phyloP scores from a whole-genome alignment of 2,888 invertebrate species.

The Synanthedon tipuliformis region DNA sequence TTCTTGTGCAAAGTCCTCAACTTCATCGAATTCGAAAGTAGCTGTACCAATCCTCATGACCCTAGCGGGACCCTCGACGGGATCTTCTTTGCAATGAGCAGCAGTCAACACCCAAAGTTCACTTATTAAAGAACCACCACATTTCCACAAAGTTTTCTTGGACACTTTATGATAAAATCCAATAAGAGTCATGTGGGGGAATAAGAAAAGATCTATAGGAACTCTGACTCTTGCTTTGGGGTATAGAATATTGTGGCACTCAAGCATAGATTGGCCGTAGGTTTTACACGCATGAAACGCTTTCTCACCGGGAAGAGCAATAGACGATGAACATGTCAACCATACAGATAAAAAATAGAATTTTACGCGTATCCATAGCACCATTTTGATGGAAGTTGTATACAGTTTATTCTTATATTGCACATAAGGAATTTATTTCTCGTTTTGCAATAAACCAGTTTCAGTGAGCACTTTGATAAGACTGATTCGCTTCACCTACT shows the following conservation, averaged over 20 bases:
- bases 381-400: not conserved
- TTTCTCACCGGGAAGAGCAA: conserved; percentile 33
- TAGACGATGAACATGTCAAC: conserved; percentile 4
- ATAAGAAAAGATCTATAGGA: conserved; percentile 60
- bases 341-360: not conserved
- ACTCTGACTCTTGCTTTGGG: conserved; percentile 40
- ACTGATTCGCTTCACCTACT: conserved; percentile 11
- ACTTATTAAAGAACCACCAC: conserved; percentile 55
- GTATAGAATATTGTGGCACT: conserved; percentile 51
- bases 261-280: conserved; percentile 48
- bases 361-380: not conserved
- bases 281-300: conserved; percentile 44
- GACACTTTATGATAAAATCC: conserved; percentile 27
- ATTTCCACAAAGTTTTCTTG: conserved; percentile 41
- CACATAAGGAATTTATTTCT: not conserved
- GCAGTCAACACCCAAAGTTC: conserved; percentile 55
- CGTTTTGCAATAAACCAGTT: not conserved
- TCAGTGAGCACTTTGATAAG: conserved; percentile 1
- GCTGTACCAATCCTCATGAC: conserved; percentile 67
- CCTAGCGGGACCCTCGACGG: conserved; percentile 56
- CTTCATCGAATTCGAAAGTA: conserved; percentile 59
- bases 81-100: conserved; percentile 53
- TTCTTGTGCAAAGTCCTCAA: conserved; percentile 63
- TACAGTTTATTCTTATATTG: not conserved
- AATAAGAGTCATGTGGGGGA: conserved; percentile 75